Evolutionary conservation across 2,797 vertebrate genomes (phyloP).

Genomic region (Sus cebifrons): DNA sequence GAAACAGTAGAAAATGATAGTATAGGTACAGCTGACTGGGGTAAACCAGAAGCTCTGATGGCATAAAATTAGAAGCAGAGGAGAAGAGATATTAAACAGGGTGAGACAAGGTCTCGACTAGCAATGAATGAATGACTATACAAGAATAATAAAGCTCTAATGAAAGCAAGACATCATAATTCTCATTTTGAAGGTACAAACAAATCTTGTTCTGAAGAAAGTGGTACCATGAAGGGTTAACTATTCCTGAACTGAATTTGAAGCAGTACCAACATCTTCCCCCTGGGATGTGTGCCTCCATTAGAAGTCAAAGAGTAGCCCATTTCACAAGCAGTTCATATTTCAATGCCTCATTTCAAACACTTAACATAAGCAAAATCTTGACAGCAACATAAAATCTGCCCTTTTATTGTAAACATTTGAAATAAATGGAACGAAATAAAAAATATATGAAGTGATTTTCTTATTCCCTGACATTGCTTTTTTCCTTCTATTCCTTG

Average conservation of each 20-base stretch:
- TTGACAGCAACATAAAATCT: not conserved
- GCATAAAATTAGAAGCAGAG: not conserved
- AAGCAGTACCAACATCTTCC: not conserved
- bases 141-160: not conserved
- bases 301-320: constrained; percentile 1
- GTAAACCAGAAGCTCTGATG: not conserved
- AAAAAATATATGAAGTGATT: not conserved
- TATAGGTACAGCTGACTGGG: not conserved
- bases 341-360: constrained; percentile 45
- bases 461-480: not conserved
- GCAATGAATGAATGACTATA: not conserved
- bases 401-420: not conserved
- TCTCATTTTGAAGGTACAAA: not conserved
- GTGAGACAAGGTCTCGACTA: not conserved
- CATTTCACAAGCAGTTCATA: not conserved
- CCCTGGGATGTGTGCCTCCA: not conserved
- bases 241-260: not conserved
- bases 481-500: not conserved
- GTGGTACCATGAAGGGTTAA: not conserved
- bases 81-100: not conserved
- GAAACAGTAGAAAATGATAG: not conserved
- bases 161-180: not conserved
- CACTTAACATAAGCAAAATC: constrained; percentile 17
- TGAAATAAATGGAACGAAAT: constrained; percentile 51
- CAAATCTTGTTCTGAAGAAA: not conserved